Evolutionary conservation across 2,797 vertebrate species (phyloP).

Genomic region (Melanotaenia nigrans): DNA sequence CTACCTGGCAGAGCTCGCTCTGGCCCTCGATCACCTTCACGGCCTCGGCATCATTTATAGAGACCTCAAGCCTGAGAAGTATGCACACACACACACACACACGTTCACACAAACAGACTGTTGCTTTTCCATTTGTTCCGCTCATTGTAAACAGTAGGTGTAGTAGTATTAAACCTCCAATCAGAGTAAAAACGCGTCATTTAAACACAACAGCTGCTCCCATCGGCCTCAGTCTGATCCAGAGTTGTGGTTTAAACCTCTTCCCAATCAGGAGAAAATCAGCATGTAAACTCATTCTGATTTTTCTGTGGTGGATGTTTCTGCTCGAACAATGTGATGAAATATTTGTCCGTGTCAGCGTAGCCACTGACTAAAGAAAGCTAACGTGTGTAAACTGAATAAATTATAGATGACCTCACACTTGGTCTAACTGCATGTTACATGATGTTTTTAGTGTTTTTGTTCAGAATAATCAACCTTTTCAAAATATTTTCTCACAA

Average conservation of each 20-base stretch:
- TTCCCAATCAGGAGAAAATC: no score
- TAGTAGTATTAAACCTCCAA: neutral
- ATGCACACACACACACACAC: neutral
- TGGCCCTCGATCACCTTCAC: slow-evolving; percentile 95
- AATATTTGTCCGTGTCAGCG: neutral
- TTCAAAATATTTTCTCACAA: neutral
- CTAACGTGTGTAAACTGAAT: neutral
- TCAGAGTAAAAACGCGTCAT: neutral
- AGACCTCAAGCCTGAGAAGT: slow-evolving; percentile 97
- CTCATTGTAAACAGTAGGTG: neutral
- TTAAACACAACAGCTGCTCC: no score
- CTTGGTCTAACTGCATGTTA: neutral
- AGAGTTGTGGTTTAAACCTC: no score
- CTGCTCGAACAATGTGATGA: neutral
- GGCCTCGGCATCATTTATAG: slow-evolving; percentile 95
- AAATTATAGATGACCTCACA: neutral
- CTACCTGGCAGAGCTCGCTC: slow-evolving; percentile 93
- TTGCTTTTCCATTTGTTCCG: neutral
- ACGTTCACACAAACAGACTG: slow-evolving; percentile 8
- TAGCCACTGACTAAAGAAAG: neutral
- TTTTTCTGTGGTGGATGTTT: neutral
- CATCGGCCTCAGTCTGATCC: no score
- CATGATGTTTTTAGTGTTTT: neutral
- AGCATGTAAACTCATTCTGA: neutral
- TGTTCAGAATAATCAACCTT: neutral